Base-by-base conservation (phyloP, 2,113 vertebrate species). In the Gnathonemus echidnorhynchus region DNA sequence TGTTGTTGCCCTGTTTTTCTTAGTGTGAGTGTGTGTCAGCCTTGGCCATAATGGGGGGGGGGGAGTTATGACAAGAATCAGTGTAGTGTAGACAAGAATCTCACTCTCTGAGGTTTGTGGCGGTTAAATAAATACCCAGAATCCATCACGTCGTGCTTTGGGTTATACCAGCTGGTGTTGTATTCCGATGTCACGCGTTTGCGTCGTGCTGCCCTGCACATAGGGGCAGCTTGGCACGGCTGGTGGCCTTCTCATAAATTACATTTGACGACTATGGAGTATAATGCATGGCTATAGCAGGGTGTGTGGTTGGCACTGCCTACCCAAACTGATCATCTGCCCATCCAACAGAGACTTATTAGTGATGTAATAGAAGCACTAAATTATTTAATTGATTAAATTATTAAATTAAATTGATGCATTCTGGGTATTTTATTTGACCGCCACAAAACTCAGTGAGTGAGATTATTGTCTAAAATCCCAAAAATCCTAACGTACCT, bases 1-100 rank as follows among this genome's bases (percentile, higher is more conserved):
- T 91, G 92, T 93, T 93, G 92, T 86, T 80, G 45, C 83, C 39
- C 42, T 31, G 86, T 35, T 35, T 87, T 52, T 13, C 27, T 56
- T 53, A 27, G 50, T 39, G 31, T 53, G 31, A 35, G 5, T 87
- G 2, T 87, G 13, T 53, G 21, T 56, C 53, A 80, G 45, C 83
- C 39, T 24, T 9, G 19, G 45, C 19, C 35, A 5, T 46, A 80
- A 42, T 80, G 31, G 42, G 27, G 31, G 1, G 10, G 10, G 21
- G 31, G 31, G 27, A 4, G 35, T 7, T 42, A 39, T 45, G 35
- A 42, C 77, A 50, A 50, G 13, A 53, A 53, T 53, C 52, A 24
- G 17, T 45, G 15, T 2, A 21, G 17, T 45, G 10, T n/a, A 84
- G 39, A 84, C 19, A n/a, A 85, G 45, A 85, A 85, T 48, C 6